Percentiles rank a stretch among this genome's conserved stretches.
These are phyloP conservation scores for Macrobrachium nipponense DNA, from an alignment of 1,140 invertebrate genomes.

Conservation along the genomic window DNA sequence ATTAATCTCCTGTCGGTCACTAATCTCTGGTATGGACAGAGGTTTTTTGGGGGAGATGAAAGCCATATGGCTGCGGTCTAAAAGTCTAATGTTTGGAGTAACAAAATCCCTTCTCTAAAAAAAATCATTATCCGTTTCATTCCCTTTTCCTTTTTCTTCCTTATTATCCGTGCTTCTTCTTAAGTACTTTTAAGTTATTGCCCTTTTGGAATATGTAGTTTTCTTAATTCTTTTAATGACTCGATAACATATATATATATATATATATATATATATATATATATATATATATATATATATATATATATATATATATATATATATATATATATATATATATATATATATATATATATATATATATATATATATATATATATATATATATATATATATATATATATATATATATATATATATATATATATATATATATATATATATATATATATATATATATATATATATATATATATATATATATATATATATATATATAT, in stretches of 20 bases:
- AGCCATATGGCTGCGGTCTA: no score
- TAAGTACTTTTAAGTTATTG: no score
- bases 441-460: constrained; percentile 24
- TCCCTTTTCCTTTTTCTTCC: not conserved
- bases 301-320: constrained; percentile 24
- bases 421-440: constrained; percentile 24
- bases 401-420: constrained; percentile 24
- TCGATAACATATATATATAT: no score
- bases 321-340: constrained; percentile 24
- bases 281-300: constrained; percentile 24
- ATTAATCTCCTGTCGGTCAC: no score
- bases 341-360: constrained; percentile 24
- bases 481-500: constrained; percentile 24
- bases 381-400: constrained; percentile 24
- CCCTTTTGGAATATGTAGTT: no score
- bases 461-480: constrained; percentile 24
- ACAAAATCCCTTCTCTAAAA: no score
- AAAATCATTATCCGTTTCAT: no score
- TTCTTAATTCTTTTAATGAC: no score
- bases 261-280: constrained; percentile 4
- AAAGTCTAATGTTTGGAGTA: no score
- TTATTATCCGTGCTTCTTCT: no score
- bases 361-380: constrained; percentile 24
- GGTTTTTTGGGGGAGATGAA: no score
- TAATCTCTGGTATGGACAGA: no score